These are phyloP conservation scores for Tuta absoluta DNA, from an alignment of 2,888 invertebrate genomes.

Conservation along the genomic window DNA sequence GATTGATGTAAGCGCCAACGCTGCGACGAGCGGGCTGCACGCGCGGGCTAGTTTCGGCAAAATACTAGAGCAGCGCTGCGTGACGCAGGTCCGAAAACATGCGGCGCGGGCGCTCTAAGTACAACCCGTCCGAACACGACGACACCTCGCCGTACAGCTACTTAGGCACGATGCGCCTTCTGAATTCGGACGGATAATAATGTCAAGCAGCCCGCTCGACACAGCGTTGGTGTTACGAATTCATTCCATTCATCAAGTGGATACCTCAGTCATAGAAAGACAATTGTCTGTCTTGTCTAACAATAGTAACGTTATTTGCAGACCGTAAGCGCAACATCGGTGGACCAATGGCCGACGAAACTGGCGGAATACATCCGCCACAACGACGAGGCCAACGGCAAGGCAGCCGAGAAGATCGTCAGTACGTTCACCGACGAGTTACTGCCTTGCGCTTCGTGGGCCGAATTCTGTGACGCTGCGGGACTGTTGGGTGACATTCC, in stretches of 20 bases:
- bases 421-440: constrained; percentile 92
- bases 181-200: too few species aligned
- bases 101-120: too few species aligned
- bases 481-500: constrained; percentile 77
- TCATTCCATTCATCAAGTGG: neutral
- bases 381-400: constrained; percentile 94
- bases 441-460: constrained; percentile 93
- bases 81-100: too few species aligned
- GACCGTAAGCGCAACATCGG: constrained; percentile 85
- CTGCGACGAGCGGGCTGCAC: too few species aligned
- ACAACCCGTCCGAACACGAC: too few species aligned
- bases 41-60: too few species aligned
- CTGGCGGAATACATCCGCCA: constrained; percentile 96
- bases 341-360: constrained; percentile 93
- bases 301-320: constrained; percentile 49
- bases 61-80: too few species aligned
- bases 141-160: too few species aligned
- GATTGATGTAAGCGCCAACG: neutral
- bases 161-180: too few species aligned
- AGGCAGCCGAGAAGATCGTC: constrained; percentile 92
- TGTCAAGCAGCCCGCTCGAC: too few species aligned
- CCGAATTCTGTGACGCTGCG: constrained; percentile 95
- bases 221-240: too few species aligned
- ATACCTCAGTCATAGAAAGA: too few species aligned
- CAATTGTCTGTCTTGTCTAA: constrained; percentile 38